These are phyloP conservation scores for Dryobotodes eremita DNA, from an alignment of 2,888 invertebrate genomes.

Conservation along the genomic window DNA sequence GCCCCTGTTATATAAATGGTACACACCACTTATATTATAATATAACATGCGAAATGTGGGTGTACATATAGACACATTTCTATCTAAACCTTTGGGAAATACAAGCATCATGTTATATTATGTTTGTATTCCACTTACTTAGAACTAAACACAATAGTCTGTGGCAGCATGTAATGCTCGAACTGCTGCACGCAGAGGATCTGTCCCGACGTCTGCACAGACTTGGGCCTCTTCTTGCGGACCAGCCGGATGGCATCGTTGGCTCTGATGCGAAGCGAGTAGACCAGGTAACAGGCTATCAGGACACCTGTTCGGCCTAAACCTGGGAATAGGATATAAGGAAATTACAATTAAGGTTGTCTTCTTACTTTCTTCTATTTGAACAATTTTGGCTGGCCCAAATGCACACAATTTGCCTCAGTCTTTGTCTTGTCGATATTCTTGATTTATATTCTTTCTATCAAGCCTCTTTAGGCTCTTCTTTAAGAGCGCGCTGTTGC, in stretches of 20 bases:
- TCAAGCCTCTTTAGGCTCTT: too few relatives aligned
- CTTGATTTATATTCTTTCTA: too few relatives aligned
- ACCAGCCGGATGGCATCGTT: slow-evolving; percentile 95
- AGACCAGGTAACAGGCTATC: slow-evolving; percentile 96
- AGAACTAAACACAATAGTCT: slow-evolving; percentile 93
- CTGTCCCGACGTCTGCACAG: slow-evolving; percentile 96
- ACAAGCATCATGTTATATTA: too few relatives aligned
- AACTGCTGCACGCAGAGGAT: slow-evolving; percentile 95
- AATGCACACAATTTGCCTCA: too few relatives aligned
- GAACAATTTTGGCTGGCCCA: neutral
- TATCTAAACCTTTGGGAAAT: too few relatives aligned
- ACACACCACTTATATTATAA: too few relatives aligned
- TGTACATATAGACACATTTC: too few relatives aligned
- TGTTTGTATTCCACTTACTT: slow-evolving; percentile 85
- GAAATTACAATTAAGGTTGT: neutral
- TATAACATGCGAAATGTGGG: too few relatives aligned
- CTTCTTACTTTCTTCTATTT: neutral
- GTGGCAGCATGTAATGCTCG: slow-evolving; percentile 94
- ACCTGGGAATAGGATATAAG: slow-evolving; percentile 84
- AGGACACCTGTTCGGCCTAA: slow-evolving; percentile 96
- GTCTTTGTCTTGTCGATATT: too few relatives aligned
- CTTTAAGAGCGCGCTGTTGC: too few relatives aligned
- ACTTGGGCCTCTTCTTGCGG: slow-evolving; percentile 93
- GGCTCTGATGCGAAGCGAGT: slow-evolving; percentile 93
- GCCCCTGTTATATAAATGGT: too few relatives aligned